Evolutionary conservation across 2,113 vertebrate species (phyloP), one percentile per base, ranked within the genome.

Genomic region (Gavia stellata): DNA sequence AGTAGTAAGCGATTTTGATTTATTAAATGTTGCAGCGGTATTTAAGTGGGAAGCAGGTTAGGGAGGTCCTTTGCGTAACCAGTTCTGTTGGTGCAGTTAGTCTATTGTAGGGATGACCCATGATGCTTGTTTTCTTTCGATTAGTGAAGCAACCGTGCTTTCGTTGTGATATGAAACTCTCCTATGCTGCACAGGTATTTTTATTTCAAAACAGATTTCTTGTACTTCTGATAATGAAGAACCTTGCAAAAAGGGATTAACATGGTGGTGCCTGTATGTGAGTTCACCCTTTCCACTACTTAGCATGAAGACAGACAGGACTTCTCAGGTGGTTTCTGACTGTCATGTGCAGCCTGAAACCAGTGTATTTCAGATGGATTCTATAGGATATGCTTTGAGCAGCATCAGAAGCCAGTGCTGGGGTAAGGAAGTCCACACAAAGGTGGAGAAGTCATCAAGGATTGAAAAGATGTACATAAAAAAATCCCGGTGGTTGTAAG

Each of bases 381-480:
- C 24, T 59, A 26, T 3, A 20, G 28, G 9, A 9, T 49, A 4
- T 31, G 28, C 56, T 70, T 49, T 73, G 40, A 70, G 47, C 40
- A 62, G 24, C 40, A 53, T 62, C 49, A 67, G 47, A 42, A 85
- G 29, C 23, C 67, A 77, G 12, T 31, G 42, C 44, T 36, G 62
- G 11, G 28, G 2, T 56, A 38, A 73, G 40, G n/a, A 49, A 86
- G 36, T 31, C 47, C 49, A 31, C 13, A 40, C 36, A 40, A 36
- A 81, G n/a, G 19, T 17, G 49, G 44, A 58, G 19, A 38, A 70
- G 45, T 86, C 47, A 14, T 62, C 19, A 55, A 71, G 31, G 34
- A 25, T 1, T 61, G 31, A 12, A 31, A 82, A 83, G 34, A 17
- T 14, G 3, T 0, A 1, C 8, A 2, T 25, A 14, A 28, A 62